Base-by-base conservation (phyloP, 92 coral and sea anemone species). In the Palythoa heliodiscus region DNA sequence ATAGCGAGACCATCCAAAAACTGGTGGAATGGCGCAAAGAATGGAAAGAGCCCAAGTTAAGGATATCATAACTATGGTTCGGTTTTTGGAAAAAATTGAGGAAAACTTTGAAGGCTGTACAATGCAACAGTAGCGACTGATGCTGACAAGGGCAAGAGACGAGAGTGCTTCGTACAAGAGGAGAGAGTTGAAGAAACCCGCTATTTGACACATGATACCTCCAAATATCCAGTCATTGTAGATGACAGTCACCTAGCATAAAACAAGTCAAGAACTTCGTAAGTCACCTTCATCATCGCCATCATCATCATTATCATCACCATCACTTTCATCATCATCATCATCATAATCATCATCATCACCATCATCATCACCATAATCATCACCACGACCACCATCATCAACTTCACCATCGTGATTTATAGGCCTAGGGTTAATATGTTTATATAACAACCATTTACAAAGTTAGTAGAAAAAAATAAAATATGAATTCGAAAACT, bases 41-140 rank as follows among this genome's bases (percentile, higher is more conserved):
- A 92, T 76, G 10, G 97, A 91, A 23, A 93, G 50, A 7, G 82
- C 73, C 97, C 97, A 93, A 0, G 97, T 93, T 7, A 83, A 89
- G 4, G 86, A 82, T 1, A 93, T 93, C 91, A 93, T 89, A 1
- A 87, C 75, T 54, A 83, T 76, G 13, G 97, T 93, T 82, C 90
- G 58, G 35, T 84, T 88, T 19, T 91, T 87, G 35, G 94, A 87
- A 24, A 93, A 93, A 67, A 93, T 72, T 75, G 89, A 37, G n/a
- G 94, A 87, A 39, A 93, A 93, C 75, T 89, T 89, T 3, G 91
- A 89, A 5, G 97, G 97, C 37, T 88, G 88, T 0, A 93, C 97
- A 23, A 93, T 89, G 77, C 97, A 93, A 76, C 97, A 93, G 86
- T 91, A 93, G 20, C 97, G 87, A 19, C 94, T 89, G 11, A 91